phyloP scores from a whole-genome alignment of 2,888 invertebrate genomes.

The Oxytorus armatus region DNA sequence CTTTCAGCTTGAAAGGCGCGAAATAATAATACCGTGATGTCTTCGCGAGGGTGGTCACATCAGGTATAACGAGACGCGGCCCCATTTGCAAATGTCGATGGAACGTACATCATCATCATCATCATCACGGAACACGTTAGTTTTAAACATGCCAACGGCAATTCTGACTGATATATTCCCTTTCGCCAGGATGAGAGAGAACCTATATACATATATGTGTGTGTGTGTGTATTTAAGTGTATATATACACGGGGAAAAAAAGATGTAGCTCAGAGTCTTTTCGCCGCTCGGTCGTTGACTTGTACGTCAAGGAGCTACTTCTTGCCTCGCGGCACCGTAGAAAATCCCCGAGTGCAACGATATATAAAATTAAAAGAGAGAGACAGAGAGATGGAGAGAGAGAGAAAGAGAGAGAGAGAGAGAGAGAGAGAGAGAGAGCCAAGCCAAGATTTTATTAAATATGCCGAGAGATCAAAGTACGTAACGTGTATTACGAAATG shows the following conservation, averaged over 20 bases:
- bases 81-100: constrained; percentile 44
- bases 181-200: constrained; percentile 20
- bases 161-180: constrained; percentile 38
- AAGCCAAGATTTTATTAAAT: constrained; percentile 64
- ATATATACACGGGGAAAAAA: background rate
- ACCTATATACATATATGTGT: background rate
- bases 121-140: constrained; percentile 40
- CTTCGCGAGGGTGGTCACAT: constrained; percentile 24
- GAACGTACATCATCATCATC: constrained; percentile 29
- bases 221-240: background rate
- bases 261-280: background rate
- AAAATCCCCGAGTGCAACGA: constrained; percentile 19
- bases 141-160: constrained; percentile 44
- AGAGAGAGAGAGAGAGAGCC: constrained; percentile 12
- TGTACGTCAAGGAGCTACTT: constrained; percentile 1
- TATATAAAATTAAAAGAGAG: constrained; percentile 39
- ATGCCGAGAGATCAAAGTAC: constrained; percentile 68
- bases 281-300: constrained; percentile 1
- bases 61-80: constrained; percentile 35
- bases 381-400: constrained; percentile 14
- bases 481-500: constrained; percentile 13
- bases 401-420: constrained; percentile 23
- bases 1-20: constrained; percentile 33
- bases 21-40: constrained; percentile 48
- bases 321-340: constrained; percentile 21